Evolutionary conservation across 1,140 invertebrate species (phyloP).

Genomic region (Brachionus sp.): DNA sequence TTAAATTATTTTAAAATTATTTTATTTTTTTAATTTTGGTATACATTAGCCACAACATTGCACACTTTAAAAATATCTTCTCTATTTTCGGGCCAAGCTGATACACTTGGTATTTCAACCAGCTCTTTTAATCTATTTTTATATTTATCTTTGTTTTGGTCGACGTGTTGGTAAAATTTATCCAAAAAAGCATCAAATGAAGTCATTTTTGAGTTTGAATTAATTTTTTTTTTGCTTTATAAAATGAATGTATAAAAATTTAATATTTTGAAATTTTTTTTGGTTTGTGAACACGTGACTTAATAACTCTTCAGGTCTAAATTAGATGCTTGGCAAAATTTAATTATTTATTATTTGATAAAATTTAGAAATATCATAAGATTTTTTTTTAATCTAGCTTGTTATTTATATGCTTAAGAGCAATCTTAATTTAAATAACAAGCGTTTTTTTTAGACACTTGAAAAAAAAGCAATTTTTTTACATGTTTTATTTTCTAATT

Average conservation of each 20-base stretch:
- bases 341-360: not conserved
- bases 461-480: not conserved
- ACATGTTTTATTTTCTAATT: not conserved
- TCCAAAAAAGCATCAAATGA: constrained; percentile 19
- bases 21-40: not conserved
- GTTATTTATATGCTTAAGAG: not conserved
- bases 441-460: not conserved
- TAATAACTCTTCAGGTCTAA: not conserved
- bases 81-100: constrained; percentile 77
- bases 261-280: not conserved
- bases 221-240: not conserved
- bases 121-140: constrained; percentile 76
- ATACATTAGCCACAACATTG: constrained; percentile 32
- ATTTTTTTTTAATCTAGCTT: not conserved
- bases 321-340: not conserved
- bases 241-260: not conserved
- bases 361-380: not conserved
- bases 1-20: not conserved
- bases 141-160: constrained; percentile 72
- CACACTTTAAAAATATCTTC: constrained; percentile 70
- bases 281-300: not conserved
- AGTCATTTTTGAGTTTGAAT: not conserved
- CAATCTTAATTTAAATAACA: too few species aligned
- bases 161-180: constrained; percentile 51
- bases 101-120: constrained; percentile 90